Conservation (phyloP, 2,888 invertebrate species). For the Leucophora obtusa region DNA sequence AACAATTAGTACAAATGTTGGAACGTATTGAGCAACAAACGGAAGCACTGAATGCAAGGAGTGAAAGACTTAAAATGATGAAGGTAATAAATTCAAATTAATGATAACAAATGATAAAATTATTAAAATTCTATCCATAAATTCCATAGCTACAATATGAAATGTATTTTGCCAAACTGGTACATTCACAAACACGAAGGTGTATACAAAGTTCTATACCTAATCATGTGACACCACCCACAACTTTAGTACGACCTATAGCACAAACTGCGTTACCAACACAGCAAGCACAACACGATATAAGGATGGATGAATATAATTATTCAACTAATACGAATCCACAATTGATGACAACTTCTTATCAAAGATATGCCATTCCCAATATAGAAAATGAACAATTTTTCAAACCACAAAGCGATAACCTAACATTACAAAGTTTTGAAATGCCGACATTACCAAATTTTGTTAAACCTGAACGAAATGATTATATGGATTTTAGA, state of each 20-base stretch:
- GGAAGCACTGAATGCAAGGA: constrained; percentile 81
- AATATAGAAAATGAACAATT: constrained; percentile 8
- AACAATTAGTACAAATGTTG: constrained; percentile 80
- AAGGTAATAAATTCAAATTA: constrained; percentile 74
- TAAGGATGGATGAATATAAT: constrained; percentile 20
- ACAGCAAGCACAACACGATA: background rate
- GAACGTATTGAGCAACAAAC: constrained; percentile 82
- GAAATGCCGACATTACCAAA: constrained; percentile 45
- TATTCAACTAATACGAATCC: background rate
- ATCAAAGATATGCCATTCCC: background rate
- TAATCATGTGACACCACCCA: constrained; percentile 30
- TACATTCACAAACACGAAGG: constrained; percentile 75
- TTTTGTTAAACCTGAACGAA: constrained; percentile 10
- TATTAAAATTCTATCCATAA: background rate
- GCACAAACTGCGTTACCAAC: constrained; percentile 22
- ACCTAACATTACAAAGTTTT: constrained; percentile 53
- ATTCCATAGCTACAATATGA: constrained; percentile 75
- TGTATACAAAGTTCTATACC: constrained; percentile 70
- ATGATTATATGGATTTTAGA: constrained; percentile 17
- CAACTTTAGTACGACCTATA: constrained; percentile 14
- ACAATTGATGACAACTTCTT: background rate
- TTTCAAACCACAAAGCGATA: constrained; percentile 1
- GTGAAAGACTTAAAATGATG: constrained; percentile 81
- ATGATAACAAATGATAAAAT: background rate
- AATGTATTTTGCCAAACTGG: constrained; percentile 77